phyloP scores from a whole-genome alignment of 2,888 invertebrate genomes.

The Ellobium chinense region DNA sequence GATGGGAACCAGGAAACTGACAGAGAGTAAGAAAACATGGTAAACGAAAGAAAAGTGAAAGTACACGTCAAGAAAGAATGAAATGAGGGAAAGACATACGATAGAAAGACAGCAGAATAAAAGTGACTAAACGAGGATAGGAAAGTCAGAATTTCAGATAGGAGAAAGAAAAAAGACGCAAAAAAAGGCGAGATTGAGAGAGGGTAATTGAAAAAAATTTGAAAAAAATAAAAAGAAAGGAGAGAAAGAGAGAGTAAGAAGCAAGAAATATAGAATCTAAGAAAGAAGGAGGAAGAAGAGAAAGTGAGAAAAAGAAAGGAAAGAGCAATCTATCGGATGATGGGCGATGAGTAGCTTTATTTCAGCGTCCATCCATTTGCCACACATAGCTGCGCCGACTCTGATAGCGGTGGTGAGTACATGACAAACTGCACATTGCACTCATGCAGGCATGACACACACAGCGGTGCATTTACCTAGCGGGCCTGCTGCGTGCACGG shows the following conservation, averaged over 20 bases:
- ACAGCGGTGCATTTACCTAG: no score
- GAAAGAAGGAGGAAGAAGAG: neutral
- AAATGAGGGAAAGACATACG: neutral
- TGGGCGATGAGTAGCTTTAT: no score
- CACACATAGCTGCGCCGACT: no score
- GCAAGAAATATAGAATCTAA: neutral
- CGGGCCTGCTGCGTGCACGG: no score
- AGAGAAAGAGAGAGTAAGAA: slow-evolving; percentile 1
- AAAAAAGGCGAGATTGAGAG: neutral
- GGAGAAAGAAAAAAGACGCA: neutral
- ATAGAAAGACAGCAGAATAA: neutral
- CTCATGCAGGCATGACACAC: no score
- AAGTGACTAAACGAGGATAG: neutral
- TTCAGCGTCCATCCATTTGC: no score
- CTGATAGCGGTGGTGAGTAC: no score
- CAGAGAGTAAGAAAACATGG: neutral
- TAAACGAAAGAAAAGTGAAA: neutral
- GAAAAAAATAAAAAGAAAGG: neutral
- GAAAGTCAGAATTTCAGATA: neutral
- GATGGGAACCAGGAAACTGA: neutral
- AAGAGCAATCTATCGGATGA: no score
- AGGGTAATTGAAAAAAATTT: neutral
- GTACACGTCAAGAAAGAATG: neutral
- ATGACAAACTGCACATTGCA: no score
- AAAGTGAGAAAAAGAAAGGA: neutral